These are phyloP conservation scores for Dendronephthya gigantea DNA, from an alignment of 64 coral and sea anemone species.

Conservation along the genomic window DNA sequence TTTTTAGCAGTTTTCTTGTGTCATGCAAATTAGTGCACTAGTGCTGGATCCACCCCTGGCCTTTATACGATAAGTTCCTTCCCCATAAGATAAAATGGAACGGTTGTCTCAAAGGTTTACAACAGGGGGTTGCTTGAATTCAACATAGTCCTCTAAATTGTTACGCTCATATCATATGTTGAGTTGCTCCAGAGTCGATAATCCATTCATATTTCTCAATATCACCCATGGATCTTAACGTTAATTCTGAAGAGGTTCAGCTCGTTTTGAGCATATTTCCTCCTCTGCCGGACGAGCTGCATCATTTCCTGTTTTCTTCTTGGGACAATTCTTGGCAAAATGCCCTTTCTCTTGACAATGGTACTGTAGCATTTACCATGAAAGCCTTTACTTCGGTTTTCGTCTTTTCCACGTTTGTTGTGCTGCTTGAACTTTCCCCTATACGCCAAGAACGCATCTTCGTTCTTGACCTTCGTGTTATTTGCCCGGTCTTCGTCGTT, in stretches of 20 bases:
- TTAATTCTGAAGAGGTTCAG: background rate
- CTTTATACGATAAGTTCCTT: background rate
- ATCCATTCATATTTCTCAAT: background rate
- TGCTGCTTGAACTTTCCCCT: background rate
- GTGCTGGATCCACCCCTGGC: too few species aligned
- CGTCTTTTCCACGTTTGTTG: background rate
- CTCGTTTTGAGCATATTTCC: background rate
- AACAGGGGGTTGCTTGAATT: background rate
- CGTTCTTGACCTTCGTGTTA: background rate
- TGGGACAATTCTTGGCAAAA: background rate
- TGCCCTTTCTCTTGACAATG: slow-evolving; percentile 10
- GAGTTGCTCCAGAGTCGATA: background rate
- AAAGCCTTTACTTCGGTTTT: slow-evolving; percentile 6
- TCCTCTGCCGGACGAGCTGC: background rate
- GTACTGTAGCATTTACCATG: background rate
- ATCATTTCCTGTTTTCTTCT: background rate
- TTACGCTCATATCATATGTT: background rate
- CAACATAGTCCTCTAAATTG: background rate
- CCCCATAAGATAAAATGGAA: background rate
- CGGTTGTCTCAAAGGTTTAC: background rate
- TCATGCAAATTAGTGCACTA: too few species aligned
- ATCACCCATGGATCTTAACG: background rate
- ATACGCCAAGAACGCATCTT: background rate
- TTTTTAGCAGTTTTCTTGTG: too few species aligned
- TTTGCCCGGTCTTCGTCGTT: slow-evolving; percentile 26